Percentiles rank a stretch among this genome's conserved stretches.
phyloP scores from a whole-genome alignment of 2,113 vertebrate genomes.

The Leptodactylus fuscus region DNA sequence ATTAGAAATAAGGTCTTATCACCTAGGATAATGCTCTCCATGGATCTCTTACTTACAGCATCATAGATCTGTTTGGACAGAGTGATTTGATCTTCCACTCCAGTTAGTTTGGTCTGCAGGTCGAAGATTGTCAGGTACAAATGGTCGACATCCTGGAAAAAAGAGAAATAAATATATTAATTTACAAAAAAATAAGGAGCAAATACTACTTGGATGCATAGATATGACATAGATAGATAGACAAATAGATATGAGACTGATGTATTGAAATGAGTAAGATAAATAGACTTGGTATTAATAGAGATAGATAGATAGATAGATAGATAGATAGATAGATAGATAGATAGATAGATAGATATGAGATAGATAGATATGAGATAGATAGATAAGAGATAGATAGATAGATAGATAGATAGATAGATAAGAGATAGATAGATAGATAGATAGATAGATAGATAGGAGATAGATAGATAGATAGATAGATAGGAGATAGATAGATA shows the following conservation, averaged over 20 bases:
- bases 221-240: no score
- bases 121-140: constrained; percentile 70
- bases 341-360: background rate
- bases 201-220: background rate
- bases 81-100: constrained; percentile 69
- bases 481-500: no score
- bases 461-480: no score
- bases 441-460: no score
- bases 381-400: no score
- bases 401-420: background rate
- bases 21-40: background rate
- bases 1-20: no score
- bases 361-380: constrained; percentile 17
- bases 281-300: background rate
- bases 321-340: no score
- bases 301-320: no score
- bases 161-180: background rate
- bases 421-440: background rate
- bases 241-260: no score
- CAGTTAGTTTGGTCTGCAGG: constrained; percentile 67
- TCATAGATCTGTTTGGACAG: constrained; percentile 73
- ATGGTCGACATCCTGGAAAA: constrained; percentile 69
- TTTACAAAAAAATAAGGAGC: no score
- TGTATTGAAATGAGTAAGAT: background rate
- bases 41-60: constrained; percentile 63